phyloP scores from a whole-genome alignment of 2,888 invertebrate genomes.

The Andrena haemorrhoa region DNA sequence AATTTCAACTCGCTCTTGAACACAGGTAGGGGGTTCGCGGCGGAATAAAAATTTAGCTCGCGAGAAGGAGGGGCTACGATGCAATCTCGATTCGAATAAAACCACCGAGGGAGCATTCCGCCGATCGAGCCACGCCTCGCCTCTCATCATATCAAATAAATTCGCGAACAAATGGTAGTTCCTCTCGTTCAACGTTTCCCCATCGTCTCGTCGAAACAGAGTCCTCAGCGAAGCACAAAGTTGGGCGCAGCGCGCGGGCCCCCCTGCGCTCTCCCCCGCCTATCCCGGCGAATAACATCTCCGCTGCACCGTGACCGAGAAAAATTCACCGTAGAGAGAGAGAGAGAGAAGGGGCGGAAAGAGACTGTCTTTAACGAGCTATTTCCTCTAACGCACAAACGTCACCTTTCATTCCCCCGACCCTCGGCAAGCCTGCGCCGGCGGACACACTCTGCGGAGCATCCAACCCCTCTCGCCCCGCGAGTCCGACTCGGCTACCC shows the following conservation, averaged over 20 bases:
- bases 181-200: not conserved
- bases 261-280: not conserved
- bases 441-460: slow-evolving; percentile 38
- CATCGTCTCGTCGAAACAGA: not conserved
- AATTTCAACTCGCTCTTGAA: slow-evolving; percentile 45
- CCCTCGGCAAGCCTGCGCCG: slow-evolving; percentile 13
- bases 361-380: slow-evolving; percentile 40
- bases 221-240: no score
- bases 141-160: slow-evolving; percentile 21
- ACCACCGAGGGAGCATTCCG: not conserved
- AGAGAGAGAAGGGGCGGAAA: not conserved
- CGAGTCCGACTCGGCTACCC: not conserved
- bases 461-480: slow-evolving; percentile 15
- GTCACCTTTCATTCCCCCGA: slow-evolving; percentile 39
- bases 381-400: slow-evolving; percentile 59
- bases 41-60: slow-evolving; percentile 24
- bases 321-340: not conserved
- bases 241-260: no score
- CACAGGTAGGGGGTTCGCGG: slow-evolving; percentile 23
- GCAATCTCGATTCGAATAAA: slow-evolving; percentile 32
- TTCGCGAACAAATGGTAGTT: not conserved
- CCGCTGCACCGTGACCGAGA: not conserved
- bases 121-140: slow-evolving; percentile 1
- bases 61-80: not conserved
- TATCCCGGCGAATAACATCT: not conserved